Conservation (phyloP, 2,113 vertebrate species). For the Perognathus longimembris region DNA sequence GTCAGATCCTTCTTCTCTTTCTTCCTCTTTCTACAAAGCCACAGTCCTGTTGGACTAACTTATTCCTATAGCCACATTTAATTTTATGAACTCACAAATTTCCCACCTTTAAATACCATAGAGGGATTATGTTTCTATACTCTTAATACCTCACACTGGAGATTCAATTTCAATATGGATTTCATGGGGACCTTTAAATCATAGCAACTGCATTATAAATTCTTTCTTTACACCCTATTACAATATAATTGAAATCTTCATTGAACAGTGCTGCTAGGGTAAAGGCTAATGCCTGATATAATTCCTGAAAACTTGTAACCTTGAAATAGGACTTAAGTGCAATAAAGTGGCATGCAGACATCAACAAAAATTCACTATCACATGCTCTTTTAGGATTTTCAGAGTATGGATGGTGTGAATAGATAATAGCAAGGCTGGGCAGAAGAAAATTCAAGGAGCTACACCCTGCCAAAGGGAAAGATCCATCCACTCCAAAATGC, state of each 20-base stretch:
- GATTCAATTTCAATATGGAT: background rate
- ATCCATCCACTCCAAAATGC: background rate
- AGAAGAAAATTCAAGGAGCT: background rate
- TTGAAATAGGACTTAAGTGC: slow-evolving; percentile 29
- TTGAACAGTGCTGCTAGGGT: background rate
- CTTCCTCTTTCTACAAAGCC: background rate
- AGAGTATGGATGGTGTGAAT: background rate
- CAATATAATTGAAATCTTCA: background rate
- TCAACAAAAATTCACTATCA: background rate
- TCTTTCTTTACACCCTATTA: background rate
- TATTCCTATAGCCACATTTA: background rate
- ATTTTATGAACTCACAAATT: background rate
- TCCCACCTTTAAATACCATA: background rate
- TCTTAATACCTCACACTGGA: background rate
- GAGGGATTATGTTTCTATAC: background rate
- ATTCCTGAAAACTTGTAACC: slow-evolving; percentile 18
- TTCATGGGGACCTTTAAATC: background rate
- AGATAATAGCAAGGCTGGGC: background rate
- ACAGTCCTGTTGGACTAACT: background rate
- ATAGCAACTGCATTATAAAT: background rate
- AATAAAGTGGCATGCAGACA: slow-evolving; percentile 4
- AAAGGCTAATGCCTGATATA: slow-evolving; percentile 41
- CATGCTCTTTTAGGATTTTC: background rate
- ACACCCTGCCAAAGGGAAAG: background rate
- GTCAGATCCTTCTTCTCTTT: background rate